Base-by-base conservation (phyloP, 2,113 vertebrate species). In the Drymodes brunneopygia region DNA sequence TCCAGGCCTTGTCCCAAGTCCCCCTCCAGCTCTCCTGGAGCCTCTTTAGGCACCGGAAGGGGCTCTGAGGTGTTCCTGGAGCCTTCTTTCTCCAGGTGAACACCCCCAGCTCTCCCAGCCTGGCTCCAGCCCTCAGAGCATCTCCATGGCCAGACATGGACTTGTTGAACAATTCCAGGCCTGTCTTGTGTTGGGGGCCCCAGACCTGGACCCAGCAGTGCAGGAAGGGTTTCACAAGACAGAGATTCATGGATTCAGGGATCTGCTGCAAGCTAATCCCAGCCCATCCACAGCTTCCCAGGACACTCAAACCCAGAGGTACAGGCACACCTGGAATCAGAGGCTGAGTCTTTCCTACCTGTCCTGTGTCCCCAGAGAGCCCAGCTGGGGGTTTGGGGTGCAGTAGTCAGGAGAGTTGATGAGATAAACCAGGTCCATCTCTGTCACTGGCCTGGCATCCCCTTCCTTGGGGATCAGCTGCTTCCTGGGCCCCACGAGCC, bases 401-500 rank as follows among this genome's bases (percentile, higher is more conserved):
- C 98, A 98, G 95, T 98, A 98, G 95, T 98, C 98, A 0, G 98
- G 97, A 12, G 98, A 98, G 83, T 70, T 98, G 91, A 92, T 82
- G 82, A 98, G 96, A 88, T 98, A 98, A 53, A 98, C 97, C 81
- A 98, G 95, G 56, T 98, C 98, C 0, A 31, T 94, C 64, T 98
- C 98, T 56, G 92, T 90, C 51, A 98, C 95, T 3, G 97, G 98
- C 57, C 98, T 84, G 45, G 97, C 35, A 3, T 97, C 97, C 82
- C 84, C 81, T 77, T 98, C 98, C 85, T 96, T 97, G 72, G 98
- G 96, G 19, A 98, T 95, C 65, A 98, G 96, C 81, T 98, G 97
- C 71, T 95, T 98, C 45, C 97, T 95, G 66, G 70, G 86, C 22
- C 98, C 98, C 38, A 98, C 4, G 12, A 98, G 96, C 40, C 98